A percentile compares a stretch with the other conserved stretches of the same genome.
Conservation (phyloP, 2,113 vertebrate genomes). For the Pycnonotus jocosus region DNA sequence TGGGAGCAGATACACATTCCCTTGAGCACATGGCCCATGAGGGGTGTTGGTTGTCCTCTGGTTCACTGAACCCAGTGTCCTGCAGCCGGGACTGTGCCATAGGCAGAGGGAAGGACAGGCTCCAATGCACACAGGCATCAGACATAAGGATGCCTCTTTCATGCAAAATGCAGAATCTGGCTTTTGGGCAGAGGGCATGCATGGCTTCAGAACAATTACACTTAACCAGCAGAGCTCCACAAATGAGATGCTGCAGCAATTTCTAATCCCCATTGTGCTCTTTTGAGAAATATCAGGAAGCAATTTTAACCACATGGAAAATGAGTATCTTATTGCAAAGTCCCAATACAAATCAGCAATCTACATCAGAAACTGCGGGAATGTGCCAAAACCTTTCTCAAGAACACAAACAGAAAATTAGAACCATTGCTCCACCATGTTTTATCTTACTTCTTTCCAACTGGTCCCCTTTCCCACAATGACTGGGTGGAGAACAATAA, state of each 20-base stretch:
- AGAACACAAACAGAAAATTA: not conserved
- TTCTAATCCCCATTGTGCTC: not conserved
- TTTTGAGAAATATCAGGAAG: conserved; percentile 9
- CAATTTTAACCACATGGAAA: not conserved
- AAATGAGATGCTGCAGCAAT: not conserved
- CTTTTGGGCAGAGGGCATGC: not conserved
- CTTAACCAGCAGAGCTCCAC: not conserved
- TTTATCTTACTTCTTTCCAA: not conserved
- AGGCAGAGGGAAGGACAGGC: not conserved
- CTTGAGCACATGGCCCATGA: not conserved
- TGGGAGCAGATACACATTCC: not conserved
- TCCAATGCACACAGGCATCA: accelerated
- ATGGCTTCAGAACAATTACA: not conserved
- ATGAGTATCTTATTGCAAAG: not conserved
- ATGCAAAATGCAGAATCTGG: not conserved
- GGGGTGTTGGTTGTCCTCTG: not conserved
- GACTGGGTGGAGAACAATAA: not conserved
- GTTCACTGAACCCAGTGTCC: not conserved
- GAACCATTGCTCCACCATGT: not conserved
- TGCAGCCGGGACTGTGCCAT: not conserved
- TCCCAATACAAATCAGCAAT: not conserved
- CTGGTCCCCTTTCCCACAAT: not conserved
- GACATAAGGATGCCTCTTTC: not conserved
- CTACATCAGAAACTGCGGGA: not conserved
- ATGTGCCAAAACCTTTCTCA: not conserved